These are phyloP conservation scores for Vandiemenella viatica DNA, from an alignment of 2,888 invertebrate genomes.

Conservation along the genomic window DNA sequence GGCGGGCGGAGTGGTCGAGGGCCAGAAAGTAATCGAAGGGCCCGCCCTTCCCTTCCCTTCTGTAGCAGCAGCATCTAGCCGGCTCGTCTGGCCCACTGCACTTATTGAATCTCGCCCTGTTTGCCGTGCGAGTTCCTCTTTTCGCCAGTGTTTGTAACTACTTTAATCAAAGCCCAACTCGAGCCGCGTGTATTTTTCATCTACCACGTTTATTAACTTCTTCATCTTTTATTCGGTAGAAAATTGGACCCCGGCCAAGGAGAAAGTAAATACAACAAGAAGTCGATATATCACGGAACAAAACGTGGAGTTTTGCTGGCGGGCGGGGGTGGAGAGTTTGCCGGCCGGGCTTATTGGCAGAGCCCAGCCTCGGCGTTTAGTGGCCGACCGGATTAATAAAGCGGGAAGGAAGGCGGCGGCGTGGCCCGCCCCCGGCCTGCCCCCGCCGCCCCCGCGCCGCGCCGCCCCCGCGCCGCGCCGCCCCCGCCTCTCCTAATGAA, in stretches of 20 bases:
- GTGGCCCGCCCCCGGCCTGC: no score
- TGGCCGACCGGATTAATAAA: not conserved
- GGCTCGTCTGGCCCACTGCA: no score
- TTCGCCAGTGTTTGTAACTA: constrained; percentile 19
- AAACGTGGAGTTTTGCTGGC: not conserved
- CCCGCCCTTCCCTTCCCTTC: no score
- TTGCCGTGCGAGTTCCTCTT: constrained; percentile 13
- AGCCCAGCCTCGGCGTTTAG: no score
- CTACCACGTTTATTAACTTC: constrained; percentile 26
- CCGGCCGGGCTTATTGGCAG: not conserved
- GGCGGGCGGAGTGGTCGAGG: no score
- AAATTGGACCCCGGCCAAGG: constrained; percentile 26
- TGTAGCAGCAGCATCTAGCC: not conserved
- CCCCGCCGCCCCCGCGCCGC: no score
- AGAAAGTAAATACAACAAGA: constrained; percentile 24
- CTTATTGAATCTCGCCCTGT: constrained; percentile 19
- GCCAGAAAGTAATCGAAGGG: not conserved
- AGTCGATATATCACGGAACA: constrained; percentile 13
- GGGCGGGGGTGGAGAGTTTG: not conserved
- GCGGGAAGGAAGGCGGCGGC: not conserved
- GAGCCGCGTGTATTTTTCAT: constrained; percentile 20
- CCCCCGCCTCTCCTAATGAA: no score
- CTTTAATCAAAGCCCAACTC: constrained; percentile 20
- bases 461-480: no score
- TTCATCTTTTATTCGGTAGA: constrained; percentile 28